Evolutionary conservation across 2,888 invertebrate species (phyloP), one percentile per base, ranked within the genome.

Genomic region (Phengaris alcon): DNA sequence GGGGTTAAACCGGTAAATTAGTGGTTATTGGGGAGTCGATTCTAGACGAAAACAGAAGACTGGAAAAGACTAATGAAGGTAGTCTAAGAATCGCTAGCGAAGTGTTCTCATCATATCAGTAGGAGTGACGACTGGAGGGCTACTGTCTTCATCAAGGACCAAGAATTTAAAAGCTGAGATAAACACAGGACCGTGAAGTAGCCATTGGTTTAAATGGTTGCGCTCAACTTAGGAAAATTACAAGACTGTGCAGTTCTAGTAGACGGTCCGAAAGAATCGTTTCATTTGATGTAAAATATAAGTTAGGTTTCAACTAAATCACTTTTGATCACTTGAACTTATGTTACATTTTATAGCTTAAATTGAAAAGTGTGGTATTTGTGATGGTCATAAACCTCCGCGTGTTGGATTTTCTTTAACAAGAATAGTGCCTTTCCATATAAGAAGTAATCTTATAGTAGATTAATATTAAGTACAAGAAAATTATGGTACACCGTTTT

Each of bases 341-440:
- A 9, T 15, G 64, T 64, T 64, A 64, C 35, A 59, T 68, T 68
- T 70, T 57, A 46, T 70, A 75, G 55, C 57, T 75, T 57, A 59
- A 75, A 68, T 68, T 68, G 52, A 68, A 69, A 46, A 57, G 70
- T 69, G 70, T 68, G 69, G 64, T 74, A 35, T 74, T 64, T 68
- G 55, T 46, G 22, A 10, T 55, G 15, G 54, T 75, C 68, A 46
- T 69, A 68, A 57, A 55, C 55, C 55, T 54, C 59, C 59, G 55
- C 48, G 75, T 69, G 55, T 75, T 69, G 68, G 76, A 77, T 80
- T 79, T 86, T 85, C 82, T 80, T 82, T 86, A 86, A 85, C 87
- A 90, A 90, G 88, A 82, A 89, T 90, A 91, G 92, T 92, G 92
- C 92, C 92, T 93, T 92, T 91, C 86, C 87, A 52, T 69, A 69